Evolutionary conservation across 2,888 invertebrate genomes (phyloP).

Genomic region (Cabera pusaria): DNA sequence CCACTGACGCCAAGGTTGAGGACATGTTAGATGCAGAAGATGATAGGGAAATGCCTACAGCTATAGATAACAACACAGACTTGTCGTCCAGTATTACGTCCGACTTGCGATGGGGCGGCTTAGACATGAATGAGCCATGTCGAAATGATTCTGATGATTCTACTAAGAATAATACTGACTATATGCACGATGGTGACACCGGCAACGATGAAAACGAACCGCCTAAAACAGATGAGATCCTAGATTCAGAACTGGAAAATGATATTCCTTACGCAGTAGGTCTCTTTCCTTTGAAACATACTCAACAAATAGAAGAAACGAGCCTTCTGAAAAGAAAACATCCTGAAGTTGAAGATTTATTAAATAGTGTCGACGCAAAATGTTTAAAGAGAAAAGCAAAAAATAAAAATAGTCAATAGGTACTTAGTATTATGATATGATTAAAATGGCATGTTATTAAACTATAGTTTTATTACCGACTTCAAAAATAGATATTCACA

Average conservation of each 20-base stretch:
- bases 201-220: constrained; percentile 51
- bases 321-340: constrained; percentile 58
- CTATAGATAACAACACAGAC: constrained; percentile 33
- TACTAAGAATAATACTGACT: constrained; percentile 46
- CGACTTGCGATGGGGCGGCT: constrained; percentile 47
- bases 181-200: constrained; percentile 39
- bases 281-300: constrained; percentile 63
- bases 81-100: constrained; percentile 31
- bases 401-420: too few species aligned
- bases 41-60: constrained; percentile 30
- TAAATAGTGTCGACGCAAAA: constrained; percentile 62
- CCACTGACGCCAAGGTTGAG: constrained; percentile 34
- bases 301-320: constrained; percentile 47
- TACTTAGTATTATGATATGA: too few species aligned
- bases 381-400: constrained; percentile 74
- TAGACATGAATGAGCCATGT: constrained; percentile 37
- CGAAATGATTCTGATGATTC: constrained; percentile 35
- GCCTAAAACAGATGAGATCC: constrained; percentile 30
- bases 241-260: constrained; percentile 48
- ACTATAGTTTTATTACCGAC: too few species aligned
- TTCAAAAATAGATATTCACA: too few species aligned
- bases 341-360: constrained; percentile 45
- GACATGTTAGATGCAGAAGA: constrained; percentile 31
- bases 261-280: constrained; percentile 76
- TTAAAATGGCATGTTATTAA: too few species aligned